Base-by-base conservation (phyloP, 2,113 vertebrate genomes). In the Bos indicus region DNA sequence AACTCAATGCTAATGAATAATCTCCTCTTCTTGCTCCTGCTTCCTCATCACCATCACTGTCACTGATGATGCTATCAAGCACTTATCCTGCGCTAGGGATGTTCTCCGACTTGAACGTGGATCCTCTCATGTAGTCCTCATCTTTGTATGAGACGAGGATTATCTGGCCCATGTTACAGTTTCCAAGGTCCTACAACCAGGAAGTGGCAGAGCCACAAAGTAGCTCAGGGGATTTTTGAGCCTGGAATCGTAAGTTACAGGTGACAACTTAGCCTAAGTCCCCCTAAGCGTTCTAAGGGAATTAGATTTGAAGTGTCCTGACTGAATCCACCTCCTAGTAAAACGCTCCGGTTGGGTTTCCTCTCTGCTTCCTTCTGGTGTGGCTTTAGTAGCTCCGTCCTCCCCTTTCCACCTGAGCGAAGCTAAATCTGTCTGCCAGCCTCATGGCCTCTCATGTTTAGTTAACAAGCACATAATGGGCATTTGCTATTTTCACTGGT, bases 401-500 rank as follows among this genome's bases (percentile, higher is more conserved):
- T 64, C 57, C 77, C 77, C 4, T 96, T 88, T n/a, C 0, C 93
- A 94, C 92, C 97, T 97, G 97, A 95, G 97, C 81, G 95, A 97
- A 98, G 94, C 98, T 98, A 94, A 98, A 97, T 98, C 92, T 96
- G 88, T 97, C 97, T 82, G 92, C 95, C 81, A 95, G 97, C 88
- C 96, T 98, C 96, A 94, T 23, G n/a, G 98, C 97, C 97, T 98
- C 96, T 98, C 90, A 60, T 71, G 54, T 54, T 62, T 95, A 97
- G 90, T 96, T 98, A 98, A 98, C 98, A 98, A 98, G 97, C 92
- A 97, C 33, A 51, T 59, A 84, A 95, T 80, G 96, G 83, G 71
- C 94, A 90, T 97, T 98, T 98, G 97, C 98, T 99, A 88, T 98
- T 98, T 98, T 98, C 98, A 98, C 96, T 86, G 74, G 92, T 98